Evolutionary conservation across 2,797 vertebrate genomes (phyloP).

Genomic region (Hydrolagus colliei): DNA sequence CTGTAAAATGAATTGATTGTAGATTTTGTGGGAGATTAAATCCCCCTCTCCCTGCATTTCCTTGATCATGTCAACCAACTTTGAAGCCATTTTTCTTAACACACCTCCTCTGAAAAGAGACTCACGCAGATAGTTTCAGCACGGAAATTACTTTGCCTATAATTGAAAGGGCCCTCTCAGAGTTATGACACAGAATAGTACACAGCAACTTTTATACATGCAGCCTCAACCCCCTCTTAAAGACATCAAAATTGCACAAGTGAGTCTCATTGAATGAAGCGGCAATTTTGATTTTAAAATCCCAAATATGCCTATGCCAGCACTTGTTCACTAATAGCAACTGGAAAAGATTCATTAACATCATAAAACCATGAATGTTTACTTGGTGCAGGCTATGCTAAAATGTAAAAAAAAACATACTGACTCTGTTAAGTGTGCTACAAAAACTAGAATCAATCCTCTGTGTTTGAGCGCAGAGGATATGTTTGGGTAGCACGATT

Average conservation of each 20-base stretch:
- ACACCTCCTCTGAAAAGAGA: no score
- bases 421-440: background rate
- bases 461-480: background rate
- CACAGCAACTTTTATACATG: background rate
- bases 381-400: background rate
- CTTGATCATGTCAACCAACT: no score
- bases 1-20: no score
- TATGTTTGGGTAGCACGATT: conserved; percentile 9
- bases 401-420: background rate
- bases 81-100: no score
- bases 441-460: conserved; percentile 4
- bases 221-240: background rate
- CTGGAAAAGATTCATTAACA: background rate
- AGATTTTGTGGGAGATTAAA: no score
- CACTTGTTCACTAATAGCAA: background rate
- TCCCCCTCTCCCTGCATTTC: no score
- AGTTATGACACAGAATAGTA: background rate
- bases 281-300: conserved; percentile 21
- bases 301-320: background rate
- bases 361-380: background rate
- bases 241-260: conserved; percentile 24
- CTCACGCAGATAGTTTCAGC: background rate
- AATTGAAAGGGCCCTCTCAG: background rate
- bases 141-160: background rate
- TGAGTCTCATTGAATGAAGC: background rate